Evolutionary conservation across 2,113 vertebrate genomes (phyloP), one percentile per base, ranked within the genome.

Genomic region (Channa argus): DNA sequence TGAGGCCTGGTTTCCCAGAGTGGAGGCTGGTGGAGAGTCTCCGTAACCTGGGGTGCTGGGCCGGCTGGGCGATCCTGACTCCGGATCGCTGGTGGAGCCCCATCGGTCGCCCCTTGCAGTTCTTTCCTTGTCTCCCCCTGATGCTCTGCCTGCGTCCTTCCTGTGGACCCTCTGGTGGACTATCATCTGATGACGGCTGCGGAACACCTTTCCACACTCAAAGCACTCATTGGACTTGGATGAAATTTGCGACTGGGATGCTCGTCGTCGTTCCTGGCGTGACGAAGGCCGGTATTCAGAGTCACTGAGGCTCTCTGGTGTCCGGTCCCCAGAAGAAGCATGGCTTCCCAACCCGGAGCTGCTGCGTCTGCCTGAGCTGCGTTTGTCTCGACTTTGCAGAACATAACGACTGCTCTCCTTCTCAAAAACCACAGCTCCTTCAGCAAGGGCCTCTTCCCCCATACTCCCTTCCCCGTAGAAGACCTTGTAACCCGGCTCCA

Each of bases 131-230:
- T 94, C 95, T 0, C 91, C 43, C 0, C 87, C 79, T 1, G 90
- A 85, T 14, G 88, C 82, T 7, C 94, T 84, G 7, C 94, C 92
- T 1, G 94, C 94, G 0, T 95, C 95, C 83, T 92, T 95, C 11
- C 96, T 95, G 88, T 99, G 97, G 77, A 96, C 95, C 0, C 97
- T 94, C 1, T 96, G 96, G 89, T 99, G 97, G 79, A 98, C 95
- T 47, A 96, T 94, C 96, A 98, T 95, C 94, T 98, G 97, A 84
- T 97, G 96, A 36, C 96, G 97, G n/a, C 96, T 98, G 89, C 97
- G 96, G 79, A 99, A 99, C 85, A 96, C 92, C 92, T 98, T 99
- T 34, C 97, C 97, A 0, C 97, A 99, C 90, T 99, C 97, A 0
- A 97, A 97, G 89, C 97, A 99, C 89, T 98, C 96, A 0, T 95